These are phyloP conservation scores for Corynorhinus townsendii DNA, from an alignment of 2,113 vertebrate genomes.

Conservation along the genomic window DNA sequence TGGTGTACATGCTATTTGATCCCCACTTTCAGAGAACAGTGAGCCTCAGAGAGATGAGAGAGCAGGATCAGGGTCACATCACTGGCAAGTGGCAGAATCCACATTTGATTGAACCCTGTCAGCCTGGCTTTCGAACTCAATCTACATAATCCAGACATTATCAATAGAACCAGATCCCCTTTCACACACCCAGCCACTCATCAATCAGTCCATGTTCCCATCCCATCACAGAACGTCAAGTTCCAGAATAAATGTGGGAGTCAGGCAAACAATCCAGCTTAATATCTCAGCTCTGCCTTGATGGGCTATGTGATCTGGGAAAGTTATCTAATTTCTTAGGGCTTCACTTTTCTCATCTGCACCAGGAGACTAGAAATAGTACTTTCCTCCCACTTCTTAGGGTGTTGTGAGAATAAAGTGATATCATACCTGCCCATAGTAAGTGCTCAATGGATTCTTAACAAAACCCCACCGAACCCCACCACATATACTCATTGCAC, in stretches of 20 bases:
- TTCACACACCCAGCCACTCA: neutral
- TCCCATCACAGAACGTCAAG: neutral
- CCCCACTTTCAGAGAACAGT: neutral
- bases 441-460: neutral
- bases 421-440: neutral
- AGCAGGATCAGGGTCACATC: neutral
- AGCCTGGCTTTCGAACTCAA: neutral
- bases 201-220: neutral
- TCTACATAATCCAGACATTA: neutral
- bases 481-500: neutral
- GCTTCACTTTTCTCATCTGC: neutral
- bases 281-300: neutral
- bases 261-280: neutral
- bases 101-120: neutral
- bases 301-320: neutral
- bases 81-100: neutral
- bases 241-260: neutral
- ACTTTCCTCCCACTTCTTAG: neutral
- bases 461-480: neutral
- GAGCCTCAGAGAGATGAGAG: neutral
- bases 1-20: neutral
- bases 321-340: neutral
- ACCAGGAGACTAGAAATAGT: neutral
- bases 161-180: fast-evolving
- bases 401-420: neutral